phyloP scores from a whole-genome alignment of 1,140 invertebrate genomes.

The Andricus grossulariae region DNA sequence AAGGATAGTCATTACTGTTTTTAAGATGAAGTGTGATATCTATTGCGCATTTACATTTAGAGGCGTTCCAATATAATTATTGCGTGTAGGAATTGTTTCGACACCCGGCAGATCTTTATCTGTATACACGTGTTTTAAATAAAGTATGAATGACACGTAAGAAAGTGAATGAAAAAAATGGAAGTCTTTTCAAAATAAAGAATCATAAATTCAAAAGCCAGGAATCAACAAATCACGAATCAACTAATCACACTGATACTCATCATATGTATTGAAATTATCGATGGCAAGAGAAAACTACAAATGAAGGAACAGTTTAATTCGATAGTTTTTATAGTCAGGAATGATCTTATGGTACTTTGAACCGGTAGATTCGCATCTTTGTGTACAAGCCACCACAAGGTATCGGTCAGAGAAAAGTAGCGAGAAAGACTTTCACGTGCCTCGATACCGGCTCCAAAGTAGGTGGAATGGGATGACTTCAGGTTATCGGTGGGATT shows the following conservation, averaged over 20 bases:
- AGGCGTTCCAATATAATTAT: too few species aligned
- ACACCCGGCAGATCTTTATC: too few species aligned
- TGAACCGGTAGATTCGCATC: constrained; percentile 34
- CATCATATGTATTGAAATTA: too few species aligned
- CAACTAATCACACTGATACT: too few species aligned
- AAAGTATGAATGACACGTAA: too few species aligned
- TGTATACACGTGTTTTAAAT: too few species aligned
- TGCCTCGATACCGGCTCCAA: constrained; percentile 52
- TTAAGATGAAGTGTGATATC: too few species aligned
- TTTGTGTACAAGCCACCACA: constrained; percentile 37
- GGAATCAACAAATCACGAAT: too few species aligned
- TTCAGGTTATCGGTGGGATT: constrained; percentile 17
- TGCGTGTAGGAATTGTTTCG: too few species aligned
- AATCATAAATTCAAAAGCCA: not conserved
- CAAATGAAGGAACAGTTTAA: not conserved
- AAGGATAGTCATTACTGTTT: too few species aligned
- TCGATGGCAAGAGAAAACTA: not conserved
- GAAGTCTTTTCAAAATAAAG: too few species aligned
- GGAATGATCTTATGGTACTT: constrained; percentile 27
- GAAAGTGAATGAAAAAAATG: constrained; percentile 5
- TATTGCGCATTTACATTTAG: too few species aligned
- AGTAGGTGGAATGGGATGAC: constrained; percentile 54
- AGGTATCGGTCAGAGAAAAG: constrained; percentile 51
- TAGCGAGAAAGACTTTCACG: constrained; percentile 54
- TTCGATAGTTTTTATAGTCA: not conserved